These are phyloP conservation scores for Panthera uncia DNA, from an alignment of 2,113 vertebrate species.

Conservation along the genomic window DNA sequence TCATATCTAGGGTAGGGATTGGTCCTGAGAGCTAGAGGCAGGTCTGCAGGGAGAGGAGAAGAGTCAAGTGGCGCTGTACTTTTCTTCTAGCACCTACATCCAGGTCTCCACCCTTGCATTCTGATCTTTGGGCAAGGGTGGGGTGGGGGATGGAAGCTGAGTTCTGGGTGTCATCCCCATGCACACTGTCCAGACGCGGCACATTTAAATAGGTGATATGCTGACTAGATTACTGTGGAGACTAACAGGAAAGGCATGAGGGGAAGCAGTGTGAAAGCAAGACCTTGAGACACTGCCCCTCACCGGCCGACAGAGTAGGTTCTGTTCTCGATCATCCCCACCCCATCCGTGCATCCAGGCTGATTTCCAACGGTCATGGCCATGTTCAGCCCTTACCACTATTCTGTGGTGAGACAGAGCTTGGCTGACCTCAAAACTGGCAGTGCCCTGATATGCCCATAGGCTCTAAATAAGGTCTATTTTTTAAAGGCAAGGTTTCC, in stretches of 20 bases:
- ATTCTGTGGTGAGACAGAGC: background rate
- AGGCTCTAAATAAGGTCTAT: background rate
- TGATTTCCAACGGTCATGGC: background rate
- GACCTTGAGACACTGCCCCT: background rate
- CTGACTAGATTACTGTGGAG: background rate
- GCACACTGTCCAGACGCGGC: background rate
- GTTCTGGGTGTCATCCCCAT: background rate
- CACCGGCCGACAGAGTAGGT: background rate
- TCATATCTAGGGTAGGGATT: background rate
- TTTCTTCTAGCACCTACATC: background rate
- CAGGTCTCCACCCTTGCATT: background rate
- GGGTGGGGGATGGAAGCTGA: background rate
- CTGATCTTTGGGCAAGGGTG: background rate
- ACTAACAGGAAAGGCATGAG: background rate
- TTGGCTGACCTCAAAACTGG: background rate
- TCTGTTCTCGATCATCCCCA: background rate
- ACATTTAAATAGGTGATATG: background rate
- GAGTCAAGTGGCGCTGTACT: background rate
- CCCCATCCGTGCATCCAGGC: background rate
- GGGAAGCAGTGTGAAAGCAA: background rate
- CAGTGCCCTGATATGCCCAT: background rate
- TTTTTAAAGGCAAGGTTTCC: background rate
- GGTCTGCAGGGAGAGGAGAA: background rate
- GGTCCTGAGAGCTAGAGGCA: background rate
- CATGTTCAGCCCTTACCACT: background rate